Conservation (phyloP, 2,797 vertebrate genomes). For the Moxostoma hubbsi region DNA sequence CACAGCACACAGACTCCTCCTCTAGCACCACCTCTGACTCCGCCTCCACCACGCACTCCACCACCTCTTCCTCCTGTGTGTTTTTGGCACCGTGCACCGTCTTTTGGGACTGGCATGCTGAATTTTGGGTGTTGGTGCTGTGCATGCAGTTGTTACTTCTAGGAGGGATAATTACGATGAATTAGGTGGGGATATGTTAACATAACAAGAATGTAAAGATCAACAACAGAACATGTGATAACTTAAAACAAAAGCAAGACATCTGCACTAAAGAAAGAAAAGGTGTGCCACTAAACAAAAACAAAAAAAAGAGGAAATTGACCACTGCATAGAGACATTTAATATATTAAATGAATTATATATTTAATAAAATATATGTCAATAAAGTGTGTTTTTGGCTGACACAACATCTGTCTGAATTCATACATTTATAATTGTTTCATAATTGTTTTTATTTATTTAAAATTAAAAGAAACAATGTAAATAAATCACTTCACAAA, state of each 20-base stretch:
- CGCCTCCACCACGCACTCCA: conserved; percentile 77
- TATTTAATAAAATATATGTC: no score
- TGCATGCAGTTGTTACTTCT: conserved; percentile 86
- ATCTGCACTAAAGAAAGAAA: no score
- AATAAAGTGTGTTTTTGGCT: no score
- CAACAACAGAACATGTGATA: background rate
- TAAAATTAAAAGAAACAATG: no score
- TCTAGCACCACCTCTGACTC: conserved; percentile 67
- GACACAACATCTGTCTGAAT: no score
- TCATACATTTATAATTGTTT: no score
- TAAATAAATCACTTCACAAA: no score
- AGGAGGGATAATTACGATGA: conserved; percentile 18
- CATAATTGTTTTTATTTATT: no score
- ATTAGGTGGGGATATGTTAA: background rate
- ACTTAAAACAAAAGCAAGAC: background rate
- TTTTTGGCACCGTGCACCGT: conserved; percentile 86
- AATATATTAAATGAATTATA: no score
- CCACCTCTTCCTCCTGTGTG: conserved; percentile 75
- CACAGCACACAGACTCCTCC: conserved; percentile 77
- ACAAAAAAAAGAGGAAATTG: no score
- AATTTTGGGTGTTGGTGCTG: conserved; percentile 87
- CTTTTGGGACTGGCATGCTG: conserved; percentile 92
- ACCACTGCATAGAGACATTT: no score
- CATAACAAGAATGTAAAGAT: background rate
- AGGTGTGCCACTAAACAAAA: no score